A percentile compares a stretch with the other conserved stretches of the same genome.
These are phyloP conservation scores for Halocynthia roretzi DNA, from an alignment of 23 tunicate genomes.

Conservation along the genomic window DNA sequence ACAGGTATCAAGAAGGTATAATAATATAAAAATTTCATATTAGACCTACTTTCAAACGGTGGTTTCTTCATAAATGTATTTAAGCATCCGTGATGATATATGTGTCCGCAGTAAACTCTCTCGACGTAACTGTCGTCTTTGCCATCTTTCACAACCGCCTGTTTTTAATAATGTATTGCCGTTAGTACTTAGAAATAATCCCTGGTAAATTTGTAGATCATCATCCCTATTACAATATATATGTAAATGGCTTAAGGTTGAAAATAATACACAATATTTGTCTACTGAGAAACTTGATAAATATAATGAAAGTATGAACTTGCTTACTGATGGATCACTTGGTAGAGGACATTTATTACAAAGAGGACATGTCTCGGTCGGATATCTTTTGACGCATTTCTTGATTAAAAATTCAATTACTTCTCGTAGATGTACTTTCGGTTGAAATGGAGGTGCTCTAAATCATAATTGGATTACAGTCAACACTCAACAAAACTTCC, in stretches of 20 bases:
- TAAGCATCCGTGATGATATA: constrained; percentile 91
- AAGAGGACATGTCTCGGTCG: constrained; percentile 59
- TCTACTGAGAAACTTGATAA: too few species aligned
- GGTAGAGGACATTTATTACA: constrained; percentile 59
- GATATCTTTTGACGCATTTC: constrained; percentile 62
- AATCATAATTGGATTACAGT: background rate
- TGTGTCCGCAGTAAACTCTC: constrained; percentile 88
- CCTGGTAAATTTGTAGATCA: too few species aligned
- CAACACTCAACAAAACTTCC: background rate
- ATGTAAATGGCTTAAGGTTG: too few species aligned
- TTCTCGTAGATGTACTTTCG: constrained; percentile 73
- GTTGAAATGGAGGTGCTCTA: constrained; percentile 58
- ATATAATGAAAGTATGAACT: background rate
- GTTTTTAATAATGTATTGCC: too few species aligned
- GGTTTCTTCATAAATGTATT: constrained; percentile 93
- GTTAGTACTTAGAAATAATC: too few species aligned
- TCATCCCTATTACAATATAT: too few species aligned
- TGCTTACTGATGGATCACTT: constrained; percentile 53
- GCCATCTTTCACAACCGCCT: constrained; percentile 57
- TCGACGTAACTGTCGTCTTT: constrained; percentile 61
- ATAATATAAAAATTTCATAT: background rate
- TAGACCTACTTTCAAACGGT: constrained; percentile 64
- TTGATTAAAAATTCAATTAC: constrained; percentile 72
- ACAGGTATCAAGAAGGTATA: background rate
- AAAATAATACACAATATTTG: too few species aligned